Evolutionary conservation across 2,797 vertebrate species (phyloP).

Genomic region (Anniella stebbinsi): DNA sequence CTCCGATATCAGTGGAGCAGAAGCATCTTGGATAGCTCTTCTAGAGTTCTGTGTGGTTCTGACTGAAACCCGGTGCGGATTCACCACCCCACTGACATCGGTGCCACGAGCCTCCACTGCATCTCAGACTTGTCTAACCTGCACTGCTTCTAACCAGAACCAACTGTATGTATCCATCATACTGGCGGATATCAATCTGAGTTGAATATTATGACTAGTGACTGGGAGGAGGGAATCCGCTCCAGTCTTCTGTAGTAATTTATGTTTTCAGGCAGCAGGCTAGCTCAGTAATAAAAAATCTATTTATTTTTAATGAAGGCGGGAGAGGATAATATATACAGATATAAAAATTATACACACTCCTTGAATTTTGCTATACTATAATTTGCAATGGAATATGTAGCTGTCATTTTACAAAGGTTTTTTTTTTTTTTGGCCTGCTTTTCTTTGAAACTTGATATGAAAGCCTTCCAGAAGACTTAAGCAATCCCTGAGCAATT

Average conservation of each 20-base stretch:
- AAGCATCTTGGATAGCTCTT: no score
- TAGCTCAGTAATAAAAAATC: conserved; percentile 26
- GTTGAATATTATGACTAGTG: background rate
- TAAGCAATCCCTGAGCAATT: background rate
- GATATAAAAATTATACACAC: conserved; percentile 1
- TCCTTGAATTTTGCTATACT: accelerated
- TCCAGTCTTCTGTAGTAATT: background rate
- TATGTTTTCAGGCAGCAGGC: conserved; percentile 12
- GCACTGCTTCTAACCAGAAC: conserved; percentile 8
- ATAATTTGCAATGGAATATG: conserved; percentile 2
- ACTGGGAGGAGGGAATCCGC: background rate
- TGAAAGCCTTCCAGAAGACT: background rate
- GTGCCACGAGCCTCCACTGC: no score
- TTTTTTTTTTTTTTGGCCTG: background rate
- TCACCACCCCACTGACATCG: no score
- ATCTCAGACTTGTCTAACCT: conserved; percentile 10
- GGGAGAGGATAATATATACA: background rate
- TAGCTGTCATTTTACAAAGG: conserved; percentile 13
- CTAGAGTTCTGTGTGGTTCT: no score
- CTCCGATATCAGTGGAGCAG: no score
- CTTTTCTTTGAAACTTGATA: conserved; percentile 3
- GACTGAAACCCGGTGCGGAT: no score
- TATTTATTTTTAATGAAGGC: conserved; percentile 49
- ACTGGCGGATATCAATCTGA: background rate
- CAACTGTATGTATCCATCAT: background rate